Evolutionary conservation across 2,113 vertebrate genomes (phyloP).

Genomic region (Perca flavescens): DNA sequence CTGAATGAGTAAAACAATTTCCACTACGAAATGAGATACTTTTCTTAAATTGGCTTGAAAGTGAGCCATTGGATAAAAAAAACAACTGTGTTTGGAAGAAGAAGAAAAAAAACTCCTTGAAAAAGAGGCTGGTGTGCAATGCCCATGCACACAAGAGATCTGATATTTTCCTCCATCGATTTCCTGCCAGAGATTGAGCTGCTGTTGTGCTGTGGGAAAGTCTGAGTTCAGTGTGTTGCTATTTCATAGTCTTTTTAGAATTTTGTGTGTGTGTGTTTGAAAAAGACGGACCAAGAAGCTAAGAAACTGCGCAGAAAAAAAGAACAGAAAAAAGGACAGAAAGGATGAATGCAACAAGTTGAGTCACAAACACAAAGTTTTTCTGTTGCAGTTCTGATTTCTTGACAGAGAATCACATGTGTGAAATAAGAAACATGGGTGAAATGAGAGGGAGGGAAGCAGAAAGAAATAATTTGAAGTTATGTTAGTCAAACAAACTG

Average conservation of each 20-base stretch:
- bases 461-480: slow-evolving; percentile 8
- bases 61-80: slow-evolving; percentile 55
- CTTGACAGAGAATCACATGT: slow-evolving; percentile 14
- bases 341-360: slow-evolving; percentile 24
- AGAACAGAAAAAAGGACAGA: neutral
- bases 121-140: slow-evolving; percentile 33
- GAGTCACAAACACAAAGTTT: slow-evolving; percentile 18
- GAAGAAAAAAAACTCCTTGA: slow-evolving; percentile 17
- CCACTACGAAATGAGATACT: slow-evolving; percentile 53
- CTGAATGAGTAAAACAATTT: slow-evolving; percentile 58
- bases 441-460: slow-evolving; percentile 21
- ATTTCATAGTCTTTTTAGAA: slow-evolving; percentile 36
- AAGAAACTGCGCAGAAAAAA: neutral
- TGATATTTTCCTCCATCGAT: slow-evolving; percentile 77
- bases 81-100: slow-evolving; percentile 41
- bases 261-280: slow-evolving; percentile 21
- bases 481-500: slow-evolving; percentile 20
- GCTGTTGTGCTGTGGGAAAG: slow-evolving; percentile 55
- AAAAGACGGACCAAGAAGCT: slow-evolving; percentile 31
- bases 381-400: slow-evolving; percentile 20
- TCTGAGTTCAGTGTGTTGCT: slow-evolving; percentile 30
- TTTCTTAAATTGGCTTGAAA: slow-evolving; percentile 69
- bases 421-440: slow-evolving; percentile 7
- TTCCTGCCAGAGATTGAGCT: slow-evolving; percentile 70
- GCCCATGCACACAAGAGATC: slow-evolving; percentile 61